These are phyloP conservation scores for Campylomormyrus numenius DNA, from an alignment of 2,113 vertebrate species.

Conservation along the genomic window DNA sequence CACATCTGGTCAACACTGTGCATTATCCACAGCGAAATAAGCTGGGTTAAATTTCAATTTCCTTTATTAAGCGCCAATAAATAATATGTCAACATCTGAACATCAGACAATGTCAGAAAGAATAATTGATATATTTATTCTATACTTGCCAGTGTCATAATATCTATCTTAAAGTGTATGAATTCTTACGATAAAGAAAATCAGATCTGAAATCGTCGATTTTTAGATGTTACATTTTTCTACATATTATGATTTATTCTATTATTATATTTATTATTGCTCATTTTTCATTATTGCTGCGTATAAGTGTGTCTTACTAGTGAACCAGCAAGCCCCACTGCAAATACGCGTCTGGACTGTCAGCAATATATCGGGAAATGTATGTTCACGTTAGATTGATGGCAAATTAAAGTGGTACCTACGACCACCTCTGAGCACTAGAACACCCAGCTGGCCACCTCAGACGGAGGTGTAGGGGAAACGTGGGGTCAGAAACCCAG, in stretches of 20 bases:
- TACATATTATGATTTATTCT: not conserved
- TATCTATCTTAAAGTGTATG: not conserved
- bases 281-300: not conserved
- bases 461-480: slow-evolving; percentile 17
- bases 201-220: not conserved
- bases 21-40: not conserved
- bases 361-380: not conserved
- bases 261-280: not conserved
- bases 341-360: not conserved
- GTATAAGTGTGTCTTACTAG: not conserved
- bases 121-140: not conserved
- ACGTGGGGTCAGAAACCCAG: slow-evolving; percentile 28
- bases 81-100: not conserved
- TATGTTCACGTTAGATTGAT: slow-evolving; percentile 14
- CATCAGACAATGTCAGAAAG: not conserved
- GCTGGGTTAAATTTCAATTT: not conserved
- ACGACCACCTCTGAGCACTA: not conserved
- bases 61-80: not conserved
- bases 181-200: not conserved
- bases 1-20: not conserved
- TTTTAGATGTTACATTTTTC: not conserved
- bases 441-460: slow-evolving; percentile 16
- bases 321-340: not conserved
- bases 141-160: not conserved
- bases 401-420: not conserved